These are phyloP conservation scores for Trididemnum clinides DNA, from an alignment of 23 tunicate genomes.

Conservation along the genomic window DNA sequence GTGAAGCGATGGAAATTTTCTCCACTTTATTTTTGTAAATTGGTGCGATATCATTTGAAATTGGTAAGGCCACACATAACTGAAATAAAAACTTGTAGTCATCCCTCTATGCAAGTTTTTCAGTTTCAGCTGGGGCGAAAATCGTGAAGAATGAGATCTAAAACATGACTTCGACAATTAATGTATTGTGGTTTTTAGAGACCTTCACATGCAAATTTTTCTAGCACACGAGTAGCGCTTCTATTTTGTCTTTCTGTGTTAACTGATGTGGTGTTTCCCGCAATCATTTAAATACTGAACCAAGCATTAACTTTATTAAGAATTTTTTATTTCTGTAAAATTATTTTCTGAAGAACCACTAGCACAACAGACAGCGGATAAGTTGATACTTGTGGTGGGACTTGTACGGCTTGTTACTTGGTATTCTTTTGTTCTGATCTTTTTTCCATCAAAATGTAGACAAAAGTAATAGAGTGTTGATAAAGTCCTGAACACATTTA, in stretches of 20 bases:
- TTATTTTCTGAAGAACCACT: background rate
- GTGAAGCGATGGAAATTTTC: conserved; percentile 15
- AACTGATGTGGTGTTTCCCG: background rate
- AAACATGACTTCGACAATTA: background rate
- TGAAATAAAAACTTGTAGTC: conserved; percentile 9
- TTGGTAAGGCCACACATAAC: background rate
- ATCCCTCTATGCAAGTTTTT: background rate
- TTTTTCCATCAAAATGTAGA: background rate
- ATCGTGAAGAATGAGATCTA: conserved; percentile 3
- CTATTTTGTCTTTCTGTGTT: background rate
- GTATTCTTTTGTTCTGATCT: background rate
- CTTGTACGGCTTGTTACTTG: background rate
- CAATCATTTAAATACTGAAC: background rate
- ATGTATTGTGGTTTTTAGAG: background rate
- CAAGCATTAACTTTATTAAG: background rate
- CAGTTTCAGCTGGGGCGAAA: background rate
- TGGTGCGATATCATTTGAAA: background rate
- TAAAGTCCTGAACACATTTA: too few relatives aligned
- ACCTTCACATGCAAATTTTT: background rate
- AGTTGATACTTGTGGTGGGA: background rate
- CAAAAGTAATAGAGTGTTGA: too few relatives aligned
- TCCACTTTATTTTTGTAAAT: background rate
- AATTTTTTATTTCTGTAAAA: background rate
- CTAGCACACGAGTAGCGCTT: background rate
- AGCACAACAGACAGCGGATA: conserved; percentile 19